Evolutionary conservation across 2,113 vertebrate species (phyloP).

Genomic region (Silurus glanis): DNA sequence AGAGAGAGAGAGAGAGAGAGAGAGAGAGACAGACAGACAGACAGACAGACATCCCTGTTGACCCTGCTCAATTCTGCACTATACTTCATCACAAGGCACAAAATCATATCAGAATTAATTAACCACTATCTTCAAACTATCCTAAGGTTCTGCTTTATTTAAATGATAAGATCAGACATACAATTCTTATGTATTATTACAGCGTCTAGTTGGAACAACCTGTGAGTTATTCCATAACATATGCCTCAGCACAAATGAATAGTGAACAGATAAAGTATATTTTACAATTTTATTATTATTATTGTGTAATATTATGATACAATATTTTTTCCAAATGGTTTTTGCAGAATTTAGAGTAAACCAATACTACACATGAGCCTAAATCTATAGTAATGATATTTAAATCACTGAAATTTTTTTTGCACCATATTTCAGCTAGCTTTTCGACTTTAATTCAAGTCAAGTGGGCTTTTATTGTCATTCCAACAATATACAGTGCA

Average conservation of each 20-base stretch:
- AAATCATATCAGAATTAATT: constrained; percentile 9
- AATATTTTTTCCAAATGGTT: background rate
- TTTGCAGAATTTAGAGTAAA: background rate
- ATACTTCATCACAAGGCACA: background rate
- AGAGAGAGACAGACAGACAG: background rate
- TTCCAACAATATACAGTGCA: no score
- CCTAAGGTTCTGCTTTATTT: no score
- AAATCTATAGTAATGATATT: background rate
- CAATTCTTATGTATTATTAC: background rate
- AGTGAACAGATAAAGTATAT: background rate
- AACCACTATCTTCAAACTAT: background rate
- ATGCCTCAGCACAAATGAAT: background rate
- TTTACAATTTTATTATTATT: no score
- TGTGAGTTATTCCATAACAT: background rate
- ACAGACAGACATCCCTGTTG: background rate
- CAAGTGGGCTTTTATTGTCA: no score
- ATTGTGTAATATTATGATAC: no score
- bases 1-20: background rate
- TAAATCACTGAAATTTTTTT: background rate
- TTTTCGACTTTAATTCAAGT: background rate
- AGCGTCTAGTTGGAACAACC: background rate
- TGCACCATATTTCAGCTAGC: background rate
- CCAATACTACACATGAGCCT: background rate
- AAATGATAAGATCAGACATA: background rate
- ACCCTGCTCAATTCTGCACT: background rate